Evolutionary conservation across 1,140 invertebrate genomes (phyloP), one percentile per base, ranked within the genome.

Genomic region (Aleiodes sp.): DNA sequence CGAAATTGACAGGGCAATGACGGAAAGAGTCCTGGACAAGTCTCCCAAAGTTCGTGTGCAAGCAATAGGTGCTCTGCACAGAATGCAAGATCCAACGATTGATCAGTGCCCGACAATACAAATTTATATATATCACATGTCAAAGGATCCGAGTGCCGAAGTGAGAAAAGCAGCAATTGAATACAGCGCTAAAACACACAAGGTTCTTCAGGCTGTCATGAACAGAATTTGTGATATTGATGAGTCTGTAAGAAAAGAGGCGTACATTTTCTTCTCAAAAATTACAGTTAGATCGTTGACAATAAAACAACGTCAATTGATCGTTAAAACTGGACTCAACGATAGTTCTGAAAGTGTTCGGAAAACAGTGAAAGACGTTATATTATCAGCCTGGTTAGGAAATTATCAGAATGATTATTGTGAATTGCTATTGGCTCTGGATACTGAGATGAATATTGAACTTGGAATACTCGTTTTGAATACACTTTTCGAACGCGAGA

Each of bases 41-140:
- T 88, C 90, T n/a, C 87, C 92, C 3, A 88, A 89, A 70, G 92
- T 96, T 0, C 85, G 94, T 39, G 89, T 91, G 35, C 91, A 95
- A 77, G 94, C 94, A 12, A 91, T 95, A 0, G 78, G 90, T 28
- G 94, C 94, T n/a, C 84, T 96, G 14, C 89, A 92, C 19, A 87
- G 94, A 37, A 85, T 96, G 2, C 95, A 96, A 82, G 92, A 94
- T 74, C 94, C 94, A 0, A 85, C 87, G 24, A 90, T 94, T 76
- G 88, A 90, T 12, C 86, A 91, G 59, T 96, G 95, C 84, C 90
- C 90, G 10, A 91, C 96, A 0, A 92, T 94, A 3, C 89, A 91
- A 78, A 90, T 93, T 0, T 96, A 92, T 77, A 80, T 92, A n/a
- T 94, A 91, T 79, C 91, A 95, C 70, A 86, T 96, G 78, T 86